Base-by-base conservation (phyloP, 2,113 vertebrate genomes). In the Rhineura floridana region DNA sequence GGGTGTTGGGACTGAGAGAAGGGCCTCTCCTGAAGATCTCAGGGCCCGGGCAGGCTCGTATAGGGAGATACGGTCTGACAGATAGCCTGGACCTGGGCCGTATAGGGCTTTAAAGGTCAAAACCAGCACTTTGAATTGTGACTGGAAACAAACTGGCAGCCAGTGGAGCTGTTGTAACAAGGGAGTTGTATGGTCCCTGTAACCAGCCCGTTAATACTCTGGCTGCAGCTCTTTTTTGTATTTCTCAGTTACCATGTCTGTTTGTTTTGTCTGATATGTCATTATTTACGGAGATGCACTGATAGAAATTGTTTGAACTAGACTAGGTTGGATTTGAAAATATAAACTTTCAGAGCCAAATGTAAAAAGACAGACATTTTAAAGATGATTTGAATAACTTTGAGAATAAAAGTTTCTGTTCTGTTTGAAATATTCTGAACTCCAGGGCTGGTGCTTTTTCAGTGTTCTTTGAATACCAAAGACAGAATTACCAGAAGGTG, bases 191-290 rank as follows among this genome's bases (percentile, higher is more conserved):
- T n/a, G n/a, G n/a, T n/a, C n/a, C n/a, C n/a, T n/a, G n/a, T n/a
- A n/a, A n/a, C n/a, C n/a, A n/a, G n/a, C n/a, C n/a, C n/a, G n/a
- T n/a, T n/a, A n/a, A n/a, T n/a, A n/a, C n/a, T n/a, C n/a, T n/a
- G n/a, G n/a, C n/a, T n/a, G n/a, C n/a, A n/a, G n/a, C n/a, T n/a
- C 94, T 96, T 96, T 87, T 94, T 96, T 95, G 93, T 8, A 70
- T 52, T 76, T 93, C 93, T 91, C 85, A 94, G 80, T 91, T 93
- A 86, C 12, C 1, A 3, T 88, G 89, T 87, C 82, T 87, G 44
- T 59, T 86, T 77, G 55, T 79, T n/a, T 39, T 52, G 85, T 94
- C 91, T 94, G 94, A 93, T 87, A 90, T 83, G 90, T 85, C 87
- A 88, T 94, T 95, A 88, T 91, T 88, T 84, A 86, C 36, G 91